Evolutionary conservation across 2,797 vertebrate genomes (phyloP).

Genomic region (Triplophysa yarkandensis): DNA sequence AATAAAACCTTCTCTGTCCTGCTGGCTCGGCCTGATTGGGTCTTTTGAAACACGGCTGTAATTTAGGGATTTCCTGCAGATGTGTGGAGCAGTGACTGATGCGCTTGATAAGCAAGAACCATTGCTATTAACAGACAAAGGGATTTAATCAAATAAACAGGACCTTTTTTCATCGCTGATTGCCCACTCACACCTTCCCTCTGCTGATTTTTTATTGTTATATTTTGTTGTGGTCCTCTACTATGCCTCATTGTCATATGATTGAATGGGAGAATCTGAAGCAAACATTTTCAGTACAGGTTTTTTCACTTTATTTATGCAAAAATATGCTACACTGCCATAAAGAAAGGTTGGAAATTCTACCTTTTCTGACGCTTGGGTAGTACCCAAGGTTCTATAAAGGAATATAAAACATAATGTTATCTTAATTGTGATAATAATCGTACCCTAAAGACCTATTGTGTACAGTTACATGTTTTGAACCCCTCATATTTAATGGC

Average conservation of each 20-base stretch:
- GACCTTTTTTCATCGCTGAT: constrained; percentile 46
- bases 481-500: too few species aligned
- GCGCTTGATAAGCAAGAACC: constrained; percentile 47
- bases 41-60: constrained; percentile 51
- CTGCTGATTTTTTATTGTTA: constrained; percentile 17
- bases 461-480: too few species aligned
- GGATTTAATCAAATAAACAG: constrained; percentile 57
- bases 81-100: constrained; percentile 24
- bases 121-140: constrained; percentile 56
- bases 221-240: constrained; percentile 23
- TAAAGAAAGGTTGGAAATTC: too few species aligned
- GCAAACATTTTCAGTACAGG: too few species aligned
- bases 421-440: too few species aligned
- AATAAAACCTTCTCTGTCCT: constrained; percentile 24
- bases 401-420: too few species aligned
- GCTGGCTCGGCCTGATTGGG: constrained; percentile 48
- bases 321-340: too few species aligned
- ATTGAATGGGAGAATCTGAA: neutral
- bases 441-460: too few species aligned
- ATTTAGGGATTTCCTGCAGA: constrained; percentile 49
- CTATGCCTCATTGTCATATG: constrained; percentile 28
- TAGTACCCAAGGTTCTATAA: too few species aligned
- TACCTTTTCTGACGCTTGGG: too few species aligned
- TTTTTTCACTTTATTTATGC: too few species aligned
- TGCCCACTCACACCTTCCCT: constrained; percentile 27